phyloP scores from a whole-genome alignment of 2,888 invertebrate species.

The Graphium colonna region DNA sequence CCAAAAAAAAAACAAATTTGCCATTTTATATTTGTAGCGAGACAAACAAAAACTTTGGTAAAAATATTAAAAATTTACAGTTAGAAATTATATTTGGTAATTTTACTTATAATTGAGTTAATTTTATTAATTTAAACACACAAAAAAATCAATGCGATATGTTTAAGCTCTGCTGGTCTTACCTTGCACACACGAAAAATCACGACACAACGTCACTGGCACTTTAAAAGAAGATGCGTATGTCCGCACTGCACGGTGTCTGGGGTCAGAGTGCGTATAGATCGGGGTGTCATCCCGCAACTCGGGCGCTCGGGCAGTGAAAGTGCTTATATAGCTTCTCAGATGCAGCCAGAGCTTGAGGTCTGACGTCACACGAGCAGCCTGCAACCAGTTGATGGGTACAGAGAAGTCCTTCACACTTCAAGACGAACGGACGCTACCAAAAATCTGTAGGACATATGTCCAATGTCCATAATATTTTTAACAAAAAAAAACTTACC shows the following conservation, averaged over 20 bases:
- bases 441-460: no score
- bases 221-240: constrained; percentile 34
- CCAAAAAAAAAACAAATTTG: no score
- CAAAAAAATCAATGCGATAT: no score
- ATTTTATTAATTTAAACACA: no score
- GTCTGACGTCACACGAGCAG: constrained; percentile 45
- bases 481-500: no score
- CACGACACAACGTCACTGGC: constrained; percentile 64
- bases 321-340: constrained; percentile 75
- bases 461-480: no score
- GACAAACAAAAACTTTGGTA: no score
- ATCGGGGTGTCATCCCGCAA: constrained; percentile 56
- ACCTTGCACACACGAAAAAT: constrained; percentile 58
- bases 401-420: constrained; percentile 30
- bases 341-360: constrained; percentile 48
- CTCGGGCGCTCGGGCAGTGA: constrained; percentile 65
- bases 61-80: no score
- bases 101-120: no score
- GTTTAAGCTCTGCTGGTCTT: constrained; percentile 36
- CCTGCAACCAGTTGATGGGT: constrained; percentile 38
- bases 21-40: no score
- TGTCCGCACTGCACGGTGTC: constrained; percentile 40
- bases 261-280: constrained; percentile 68
- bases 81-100: no score
- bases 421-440: not conserved